Evolutionary conservation across 2,888 invertebrate species (phyloP).

Genomic region (Dione juno): DNA sequence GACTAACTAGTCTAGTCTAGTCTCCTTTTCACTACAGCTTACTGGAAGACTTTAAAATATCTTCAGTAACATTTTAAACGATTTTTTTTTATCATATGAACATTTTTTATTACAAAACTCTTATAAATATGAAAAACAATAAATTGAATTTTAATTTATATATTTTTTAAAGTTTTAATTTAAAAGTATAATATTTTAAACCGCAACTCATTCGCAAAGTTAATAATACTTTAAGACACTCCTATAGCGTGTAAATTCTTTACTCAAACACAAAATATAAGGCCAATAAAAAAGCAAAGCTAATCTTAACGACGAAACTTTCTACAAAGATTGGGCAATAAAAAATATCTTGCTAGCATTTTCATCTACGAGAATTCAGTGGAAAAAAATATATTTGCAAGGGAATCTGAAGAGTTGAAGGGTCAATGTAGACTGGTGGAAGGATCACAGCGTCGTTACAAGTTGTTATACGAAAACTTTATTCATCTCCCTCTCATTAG

Average conservation of each 20-base stretch:
- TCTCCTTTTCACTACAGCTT: too few relatives aligned
- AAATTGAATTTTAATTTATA: too few relatives aligned
- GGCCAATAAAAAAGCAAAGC: constrained; percentile 20
- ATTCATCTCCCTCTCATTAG: constrained; percentile 38
- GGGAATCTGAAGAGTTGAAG: constrained; percentile 31
- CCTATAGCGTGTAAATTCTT: constrained; percentile 5
- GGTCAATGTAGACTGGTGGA: constrained; percentile 28
- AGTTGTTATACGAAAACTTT: constrained; percentile 36
- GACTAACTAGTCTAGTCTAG: too few relatives aligned
- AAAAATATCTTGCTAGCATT: constrained; percentile 35
- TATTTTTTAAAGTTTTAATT: not conserved
- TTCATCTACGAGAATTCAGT: constrained; percentile 28
- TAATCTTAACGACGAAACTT: constrained; percentile 31
- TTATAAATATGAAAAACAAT: too few relatives aligned
- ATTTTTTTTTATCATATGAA: too few relatives aligned
- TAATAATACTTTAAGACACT: not conserved
- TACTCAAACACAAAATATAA: constrained; percentile 17
- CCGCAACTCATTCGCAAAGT: not conserved
- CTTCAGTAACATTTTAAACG: too few relatives aligned
- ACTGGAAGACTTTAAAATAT: too few relatives aligned
- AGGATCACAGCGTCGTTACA: constrained; percentile 26
- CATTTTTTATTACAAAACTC: too few relatives aligned
- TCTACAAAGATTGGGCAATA: constrained; percentile 30
- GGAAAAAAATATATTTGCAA: constrained; percentile 28
- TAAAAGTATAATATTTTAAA: not conserved